Evolutionary conservation across 2,888 invertebrate genomes (phyloP), one percentile per base, ranked within the genome.

Genomic region (Adela reaumurella): DNA sequence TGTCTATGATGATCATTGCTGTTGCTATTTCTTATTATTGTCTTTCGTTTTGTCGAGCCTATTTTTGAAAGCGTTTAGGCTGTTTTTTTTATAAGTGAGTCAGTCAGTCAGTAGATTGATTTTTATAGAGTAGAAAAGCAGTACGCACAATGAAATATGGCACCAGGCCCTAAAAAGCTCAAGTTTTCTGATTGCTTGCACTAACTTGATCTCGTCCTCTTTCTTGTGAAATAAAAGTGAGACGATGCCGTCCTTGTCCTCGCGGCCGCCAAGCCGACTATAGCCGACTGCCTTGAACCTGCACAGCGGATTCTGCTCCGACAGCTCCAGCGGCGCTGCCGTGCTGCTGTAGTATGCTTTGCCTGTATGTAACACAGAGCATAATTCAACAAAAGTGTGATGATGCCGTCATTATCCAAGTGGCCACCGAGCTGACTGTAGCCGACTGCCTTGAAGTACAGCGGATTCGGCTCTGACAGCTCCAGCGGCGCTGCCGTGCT

Each of bases 241-340:
- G 1, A 98, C 93, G 43, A 94, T 80, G 0, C 98, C 98, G 59
- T 97, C 92, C 60, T 93, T 92, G 63, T 96, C 94, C 52, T 92
- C 92, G 46, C 89, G 86, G 3, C 87, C 87, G 0, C 95, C 92
- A 55, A 97, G 84, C 17, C 89, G 85, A 56, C 92, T 94, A 65
- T 97, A 98, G 0, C 94, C 94, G 48, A 98, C 91, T 0, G 96
- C 92, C 73, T 97, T 98, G 65, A 98, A 96, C 43, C 94, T 84
- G 62, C 94, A 97, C 46, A 95, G 86, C 0, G 93, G 92, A 68
- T 97, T 97, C 59, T 93, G 89, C 49, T 90, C 88, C 46, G 88
- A 91, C 55, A 96, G 87, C 49, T 92, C 90, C 5, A 96, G 84
- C 0, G 94, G 88, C 1, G 86, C 87, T 5, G 88, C 88, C 56